A percentile compares a stretch with the other conserved stretches of the same genome.
Conservation (phyloP, 2,888 invertebrate genomes). For the Pecten maximus region DNA sequence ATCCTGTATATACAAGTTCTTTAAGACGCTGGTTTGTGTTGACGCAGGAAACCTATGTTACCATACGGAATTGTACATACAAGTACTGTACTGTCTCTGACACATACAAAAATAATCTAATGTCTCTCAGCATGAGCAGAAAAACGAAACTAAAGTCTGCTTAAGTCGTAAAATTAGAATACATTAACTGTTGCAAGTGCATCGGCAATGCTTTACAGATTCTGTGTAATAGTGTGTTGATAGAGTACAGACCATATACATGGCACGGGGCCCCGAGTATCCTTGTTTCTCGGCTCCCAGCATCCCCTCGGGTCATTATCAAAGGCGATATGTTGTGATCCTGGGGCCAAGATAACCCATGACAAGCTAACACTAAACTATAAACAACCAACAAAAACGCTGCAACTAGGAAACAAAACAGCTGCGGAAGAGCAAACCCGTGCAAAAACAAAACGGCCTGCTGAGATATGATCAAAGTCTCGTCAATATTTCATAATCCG, state of each 20-base stretch:
- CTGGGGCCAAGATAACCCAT: background rate
- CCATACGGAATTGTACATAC: background rate
- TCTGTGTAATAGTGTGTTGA: background rate
- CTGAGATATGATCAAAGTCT: conserved; percentile 12
- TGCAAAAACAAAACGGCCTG: conserved; percentile 11
- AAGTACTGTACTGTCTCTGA: background rate
- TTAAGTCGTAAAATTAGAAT: background rate
- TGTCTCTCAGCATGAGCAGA: background rate
- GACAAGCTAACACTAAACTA: background rate
- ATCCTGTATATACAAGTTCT: background rate
- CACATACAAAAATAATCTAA: background rate
- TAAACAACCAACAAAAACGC: conserved; percentile 1
- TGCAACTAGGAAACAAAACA: conserved; percentile 1
- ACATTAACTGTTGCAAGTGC: background rate
- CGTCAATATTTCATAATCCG: conserved; percentile 25
- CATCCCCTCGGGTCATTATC: background rate
- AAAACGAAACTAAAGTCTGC: conserved; percentile 1
- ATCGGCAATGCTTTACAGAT: background rate
- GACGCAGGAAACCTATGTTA: background rate
- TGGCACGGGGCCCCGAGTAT: background rate
- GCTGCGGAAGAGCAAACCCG: background rate
- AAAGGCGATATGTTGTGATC: background rate
- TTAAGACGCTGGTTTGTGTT: background rate
- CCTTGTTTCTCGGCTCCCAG: background rate
- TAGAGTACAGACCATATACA: background rate